Evolutionary conservation across 2,888 invertebrate genomes (phyloP), one percentile per base, ranked within the genome.

Genomic region (Mystacides longicornis): DNA sequence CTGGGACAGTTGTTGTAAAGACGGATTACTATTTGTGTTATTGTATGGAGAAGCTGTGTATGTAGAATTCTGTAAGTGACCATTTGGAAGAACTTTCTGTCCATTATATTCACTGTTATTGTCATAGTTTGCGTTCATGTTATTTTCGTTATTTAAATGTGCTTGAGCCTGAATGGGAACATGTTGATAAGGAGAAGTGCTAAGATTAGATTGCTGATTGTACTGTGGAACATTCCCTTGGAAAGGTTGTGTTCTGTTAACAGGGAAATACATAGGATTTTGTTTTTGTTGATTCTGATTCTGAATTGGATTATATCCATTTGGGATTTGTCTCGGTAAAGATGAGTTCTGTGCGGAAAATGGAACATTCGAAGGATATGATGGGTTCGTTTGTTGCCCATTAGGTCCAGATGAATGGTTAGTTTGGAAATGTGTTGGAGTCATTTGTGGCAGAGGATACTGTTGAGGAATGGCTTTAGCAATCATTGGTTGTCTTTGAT

Each of bases 131-230:
- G 51, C 33, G 9, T n/a, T 43, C n/a, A 46, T 52, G 7, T 31
- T 52, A 50, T 55, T 54, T 16, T 56, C 49, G 22, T 55, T 52
- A 18, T 23, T 51, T 51, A 56, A 52, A 31, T 48, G 46, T 43
- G 54, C 23, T 43, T 63, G 60, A 21, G 55, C 21, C 42, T 59
- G 55, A 22, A 72, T 69, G 67, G 77, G 77, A 60, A 75, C 70
- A 64, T 72, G 71, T 71, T 77, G 76, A 69, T 78, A 77, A 57
- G 75, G 70, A 56, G 73, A 68, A 59, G 68, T 64, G 60, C 66
- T 65, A 7, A 14, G 14, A 21, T 72, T 69, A 55, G 66, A 72
- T 45, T 67, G 64, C 62, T 69, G 71, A 60, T 67, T 68, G 54
- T 64, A 67, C 66, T 63, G 37, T 70, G 65, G 37, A 20, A 48